These are phyloP conservation scores for Vicugna pacos DNA, from an alignment of 2,113 vertebrate species.

Conservation along the genomic window DNA sequence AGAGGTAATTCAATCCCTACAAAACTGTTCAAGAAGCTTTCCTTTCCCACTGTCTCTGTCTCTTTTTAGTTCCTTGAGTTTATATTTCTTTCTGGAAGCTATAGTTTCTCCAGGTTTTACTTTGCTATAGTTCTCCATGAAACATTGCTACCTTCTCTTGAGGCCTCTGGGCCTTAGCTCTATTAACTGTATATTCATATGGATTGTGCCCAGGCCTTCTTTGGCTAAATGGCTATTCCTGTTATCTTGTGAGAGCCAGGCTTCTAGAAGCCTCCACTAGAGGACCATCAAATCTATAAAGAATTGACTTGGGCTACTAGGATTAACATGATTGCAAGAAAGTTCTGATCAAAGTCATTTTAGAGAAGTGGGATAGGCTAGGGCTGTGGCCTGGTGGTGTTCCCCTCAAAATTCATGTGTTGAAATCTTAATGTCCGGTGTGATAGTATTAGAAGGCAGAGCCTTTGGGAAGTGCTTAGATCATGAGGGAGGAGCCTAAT, in stretches of 20 bases:
- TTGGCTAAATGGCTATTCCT: background rate
- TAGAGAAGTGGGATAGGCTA: background rate
- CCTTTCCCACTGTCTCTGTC: background rate
- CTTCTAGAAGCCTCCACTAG: background rate
- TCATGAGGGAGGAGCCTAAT: background rate
- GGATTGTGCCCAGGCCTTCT: background rate
- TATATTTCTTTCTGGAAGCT: background rate
- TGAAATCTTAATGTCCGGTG: background rate
- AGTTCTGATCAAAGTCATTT: background rate
- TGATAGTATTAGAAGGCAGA: background rate
- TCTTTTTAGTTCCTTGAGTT: constrained; percentile 3
- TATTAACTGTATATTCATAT: background rate
- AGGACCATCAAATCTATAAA: background rate
- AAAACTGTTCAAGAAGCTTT: background rate
- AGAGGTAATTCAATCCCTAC: background rate
- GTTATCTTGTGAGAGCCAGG: background rate
- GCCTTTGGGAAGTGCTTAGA: background rate
- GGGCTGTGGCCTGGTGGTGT: background rate
- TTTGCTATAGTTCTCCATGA: background rate
- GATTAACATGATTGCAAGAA: background rate
- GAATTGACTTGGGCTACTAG: background rate
- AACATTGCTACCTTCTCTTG: background rate
- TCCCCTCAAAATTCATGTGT: background rate
- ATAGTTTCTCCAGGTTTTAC: background rate
- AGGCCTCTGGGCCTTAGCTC: background rate